phyloP scores from a whole-genome alignment of 1,140 invertebrate species.

The Temnothorax nylanderi region DNA sequence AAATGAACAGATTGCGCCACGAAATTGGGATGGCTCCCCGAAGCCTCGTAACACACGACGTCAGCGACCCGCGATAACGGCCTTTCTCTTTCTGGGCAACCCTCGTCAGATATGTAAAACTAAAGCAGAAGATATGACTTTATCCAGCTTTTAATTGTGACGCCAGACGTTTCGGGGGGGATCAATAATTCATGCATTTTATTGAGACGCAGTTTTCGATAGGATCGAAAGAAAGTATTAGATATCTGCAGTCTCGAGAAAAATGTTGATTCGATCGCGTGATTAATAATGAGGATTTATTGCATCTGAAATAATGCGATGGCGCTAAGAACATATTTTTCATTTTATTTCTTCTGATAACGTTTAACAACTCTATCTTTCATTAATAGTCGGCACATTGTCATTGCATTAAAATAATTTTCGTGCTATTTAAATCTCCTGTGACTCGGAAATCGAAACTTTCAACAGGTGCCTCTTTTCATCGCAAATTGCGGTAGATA shows the following conservation, averaged over 20 bases:
- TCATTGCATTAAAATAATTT: slow-evolving; percentile 2
- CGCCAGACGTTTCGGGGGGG: background rate
- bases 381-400: no score
- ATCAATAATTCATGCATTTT: slow-evolving; percentile 44
- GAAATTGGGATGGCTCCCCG: slow-evolving; percentile 56
- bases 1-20: slow-evolving; percentile 54
- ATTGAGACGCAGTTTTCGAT: background rate
- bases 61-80: slow-evolving; percentile 42
- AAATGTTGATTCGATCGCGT: background rate
- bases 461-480: background rate
- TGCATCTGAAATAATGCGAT: background rate
- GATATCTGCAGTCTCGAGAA: background rate
- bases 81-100: slow-evolving; percentile 31
- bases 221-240: background rate
- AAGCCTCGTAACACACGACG: slow-evolving; percentile 45
- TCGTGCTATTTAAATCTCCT: background rate
- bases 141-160: slow-evolving; percentile 43
- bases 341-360: background rate
- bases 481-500: background rate
- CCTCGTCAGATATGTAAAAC: slow-evolving; percentile 37
- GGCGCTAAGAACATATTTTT: background rate
- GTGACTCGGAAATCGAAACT: background rate
- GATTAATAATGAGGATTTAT: background rate
- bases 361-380: background rate
- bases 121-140: slow-evolving; percentile 53